Percentiles rank a stretch among this genome's conserved stretches.
phyloP scores from a whole-genome alignment of 2,113 vertebrate genomes.

The Semnornis frantzii region DNA sequence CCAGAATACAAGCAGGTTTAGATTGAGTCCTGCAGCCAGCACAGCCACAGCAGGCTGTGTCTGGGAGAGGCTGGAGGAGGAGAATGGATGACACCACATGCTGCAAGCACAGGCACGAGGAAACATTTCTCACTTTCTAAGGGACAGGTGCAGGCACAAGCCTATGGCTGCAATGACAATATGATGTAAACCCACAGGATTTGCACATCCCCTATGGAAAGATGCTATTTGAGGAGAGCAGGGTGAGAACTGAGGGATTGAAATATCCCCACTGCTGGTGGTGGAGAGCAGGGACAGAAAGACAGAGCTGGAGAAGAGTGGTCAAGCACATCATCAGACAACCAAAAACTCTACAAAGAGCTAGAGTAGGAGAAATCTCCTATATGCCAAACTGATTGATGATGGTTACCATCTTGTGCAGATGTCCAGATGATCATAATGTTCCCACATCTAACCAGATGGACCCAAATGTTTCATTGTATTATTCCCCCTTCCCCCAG shows the following conservation, averaged over 20 bases:
- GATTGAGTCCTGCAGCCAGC: not conserved
- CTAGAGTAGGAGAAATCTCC: not conserved
- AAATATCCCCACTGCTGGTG: not conserved
- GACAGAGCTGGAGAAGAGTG: not conserved
- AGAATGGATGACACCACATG: not conserved
- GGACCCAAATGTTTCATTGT: conserved; percentile 1
- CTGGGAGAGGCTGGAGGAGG: not conserved
- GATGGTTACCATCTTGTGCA: not conserved
- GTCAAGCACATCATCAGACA: not conserved
- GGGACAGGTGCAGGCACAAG: not conserved
- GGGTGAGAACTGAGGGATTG: accelerated
- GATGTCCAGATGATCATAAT: not conserved
- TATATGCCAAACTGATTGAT: not conserved
- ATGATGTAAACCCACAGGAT: not conserved
- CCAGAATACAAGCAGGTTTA: accelerated
- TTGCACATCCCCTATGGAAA: not conserved
- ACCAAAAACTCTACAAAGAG: not conserved
- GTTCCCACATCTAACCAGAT: conserved; percentile 29
- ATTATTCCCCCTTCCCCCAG: not conserved
- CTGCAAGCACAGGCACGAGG: not conserved
- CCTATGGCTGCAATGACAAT: not conserved
- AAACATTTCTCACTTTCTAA: not conserved
- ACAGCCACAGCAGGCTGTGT: not conserved
- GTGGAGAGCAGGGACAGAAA: not conserved
- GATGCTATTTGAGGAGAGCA: not conserved